A percentile compares a stretch with the other conserved stretches of the same genome.
Evolutionary conservation across 1,140 invertebrate genomes (phyloP).

Genomic region (Drosophila ananassae): DNA sequence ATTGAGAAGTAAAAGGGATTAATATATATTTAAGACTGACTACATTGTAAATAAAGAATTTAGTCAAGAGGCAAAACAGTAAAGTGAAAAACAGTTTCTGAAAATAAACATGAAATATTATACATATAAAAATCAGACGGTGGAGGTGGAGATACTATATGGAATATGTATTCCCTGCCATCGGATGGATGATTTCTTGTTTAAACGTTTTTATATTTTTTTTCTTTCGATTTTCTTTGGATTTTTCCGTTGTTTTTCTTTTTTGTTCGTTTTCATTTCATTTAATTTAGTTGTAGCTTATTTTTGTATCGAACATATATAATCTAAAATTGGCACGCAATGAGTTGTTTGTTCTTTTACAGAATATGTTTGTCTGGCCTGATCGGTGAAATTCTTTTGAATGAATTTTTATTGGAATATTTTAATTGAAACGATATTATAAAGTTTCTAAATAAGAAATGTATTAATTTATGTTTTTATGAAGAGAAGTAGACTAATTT

Average conservation of each 20-base stretch:
- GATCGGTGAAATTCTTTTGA: constrained; percentile 15
- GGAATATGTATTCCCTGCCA: constrained; percentile 22
- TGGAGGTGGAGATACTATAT: not conserved
- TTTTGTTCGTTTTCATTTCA: constrained; percentile 47
- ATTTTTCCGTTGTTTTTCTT: constrained; percentile 43
- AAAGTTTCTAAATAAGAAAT: not conserved
- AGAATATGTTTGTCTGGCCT: constrained; percentile 60
- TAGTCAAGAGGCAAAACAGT: constrained; percentile 9
- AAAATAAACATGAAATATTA: constrained; percentile 50
- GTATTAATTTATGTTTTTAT: no score
- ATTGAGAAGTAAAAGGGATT: not conserved
- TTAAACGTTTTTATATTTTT: constrained; percentile 58
- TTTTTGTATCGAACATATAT: constrained; percentile 66
- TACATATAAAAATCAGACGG: constrained; percentile 31
- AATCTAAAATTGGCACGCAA: constrained; percentile 63
- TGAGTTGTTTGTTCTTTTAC: constrained; percentile 63
- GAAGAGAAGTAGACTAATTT: no score
- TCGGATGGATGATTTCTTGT: constrained; percentile 45
- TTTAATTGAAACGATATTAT: not conserved
- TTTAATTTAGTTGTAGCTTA: constrained; percentile 62
- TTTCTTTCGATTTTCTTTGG: constrained; percentile 17
- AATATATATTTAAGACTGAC: not conserved
- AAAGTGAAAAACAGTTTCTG: constrained; percentile 30
- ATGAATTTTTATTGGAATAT: constrained; percentile 11
- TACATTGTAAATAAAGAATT: not conserved